These are phyloP conservation scores for Anastrepha ludens DNA, from an alignment of 1,140 invertebrate genomes.

Conservation along the genomic window DNA sequence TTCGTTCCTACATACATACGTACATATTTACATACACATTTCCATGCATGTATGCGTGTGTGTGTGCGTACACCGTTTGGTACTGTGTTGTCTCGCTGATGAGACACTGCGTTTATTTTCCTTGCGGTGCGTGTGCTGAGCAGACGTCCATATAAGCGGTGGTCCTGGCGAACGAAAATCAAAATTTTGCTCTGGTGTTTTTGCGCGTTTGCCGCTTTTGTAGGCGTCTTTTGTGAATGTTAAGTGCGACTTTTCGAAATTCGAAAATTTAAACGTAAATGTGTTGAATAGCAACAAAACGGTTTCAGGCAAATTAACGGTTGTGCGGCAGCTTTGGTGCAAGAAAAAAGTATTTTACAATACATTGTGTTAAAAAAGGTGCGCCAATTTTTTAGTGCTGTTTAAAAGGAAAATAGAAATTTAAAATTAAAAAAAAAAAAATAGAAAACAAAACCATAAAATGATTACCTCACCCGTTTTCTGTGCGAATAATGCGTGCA, in stretches of 20 bases:
- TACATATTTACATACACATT: not conserved
- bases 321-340: not conserved
- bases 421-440: not conserved
- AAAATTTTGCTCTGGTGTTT: not conserved
- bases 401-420: not conserved
- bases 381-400: not conserved
- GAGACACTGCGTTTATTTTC: constrained; percentile 29
- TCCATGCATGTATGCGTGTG: not conserved
- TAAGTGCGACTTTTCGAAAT: not conserved
- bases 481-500: not conserved
- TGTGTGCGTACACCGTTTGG: not conserved
- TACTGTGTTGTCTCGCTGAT: constrained; percentile 29
- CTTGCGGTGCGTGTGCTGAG: constrained; percentile 44
- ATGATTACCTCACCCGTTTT: not conserved
- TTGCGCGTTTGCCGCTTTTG: constrained; percentile 13
- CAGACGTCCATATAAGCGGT: constrained; percentile 15
- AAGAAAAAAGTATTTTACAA: not conserved
- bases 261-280: constrained; percentile 17
- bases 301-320: constrained; percentile 43
- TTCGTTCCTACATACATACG: not conserved
- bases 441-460: not conserved
- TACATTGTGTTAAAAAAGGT: constrained; percentile 8
- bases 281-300: constrained; percentile 14
- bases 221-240: constrained; percentile 29
- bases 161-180: not conserved